Evolutionary conservation across 1,140 invertebrate genomes (phyloP).

Genomic region (Heliothis subflexa): DNA sequence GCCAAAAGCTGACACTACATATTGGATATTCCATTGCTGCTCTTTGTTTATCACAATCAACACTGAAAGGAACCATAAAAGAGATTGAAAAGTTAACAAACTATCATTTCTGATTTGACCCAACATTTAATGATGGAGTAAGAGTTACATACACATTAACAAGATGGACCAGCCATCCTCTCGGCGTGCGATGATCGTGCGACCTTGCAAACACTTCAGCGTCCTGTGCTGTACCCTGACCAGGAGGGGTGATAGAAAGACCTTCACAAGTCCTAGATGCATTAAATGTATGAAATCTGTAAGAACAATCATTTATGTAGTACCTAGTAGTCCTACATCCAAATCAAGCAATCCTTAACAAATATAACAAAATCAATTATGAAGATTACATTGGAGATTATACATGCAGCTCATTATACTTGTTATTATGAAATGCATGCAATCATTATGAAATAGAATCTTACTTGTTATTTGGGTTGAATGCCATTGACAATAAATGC

Average conservation of each 20-base stretch:
- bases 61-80: neutral
- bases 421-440: slow-evolving; percentile 13
- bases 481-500: slow-evolving; percentile 96
- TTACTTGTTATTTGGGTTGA: slow-evolving; percentile 97
- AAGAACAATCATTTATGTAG: slow-evolving; percentile 54
- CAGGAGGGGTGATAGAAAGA: slow-evolving; percentile 84
- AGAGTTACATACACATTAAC: slow-evolving; percentile 91
- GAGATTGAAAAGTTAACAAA: neutral
- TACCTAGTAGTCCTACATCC: neutral
- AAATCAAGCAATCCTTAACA: neutral
- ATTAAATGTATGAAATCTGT: slow-evolving; percentile 97
- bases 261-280: slow-evolving; percentile 93
- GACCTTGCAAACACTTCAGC: slow-evolving; percentile 93
- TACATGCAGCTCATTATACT: neutral
- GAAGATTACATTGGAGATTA: slow-evolving; percentile 15
- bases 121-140: neutral
- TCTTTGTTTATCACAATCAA: neutral
- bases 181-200: slow-evolving; percentile 90
- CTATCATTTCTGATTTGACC: too few relatives aligned
- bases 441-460: slow-evolving; percentile 56
- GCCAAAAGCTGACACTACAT: too few relatives aligned
- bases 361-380: neutral
- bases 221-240: slow-evolving; percentile 74
- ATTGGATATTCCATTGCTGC: too few relatives aligned
- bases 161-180: slow-evolving; percentile 98